Evolutionary conservation across 2,113 vertebrate genomes (phyloP).

Genomic region (Chamaea fasciata): DNA sequence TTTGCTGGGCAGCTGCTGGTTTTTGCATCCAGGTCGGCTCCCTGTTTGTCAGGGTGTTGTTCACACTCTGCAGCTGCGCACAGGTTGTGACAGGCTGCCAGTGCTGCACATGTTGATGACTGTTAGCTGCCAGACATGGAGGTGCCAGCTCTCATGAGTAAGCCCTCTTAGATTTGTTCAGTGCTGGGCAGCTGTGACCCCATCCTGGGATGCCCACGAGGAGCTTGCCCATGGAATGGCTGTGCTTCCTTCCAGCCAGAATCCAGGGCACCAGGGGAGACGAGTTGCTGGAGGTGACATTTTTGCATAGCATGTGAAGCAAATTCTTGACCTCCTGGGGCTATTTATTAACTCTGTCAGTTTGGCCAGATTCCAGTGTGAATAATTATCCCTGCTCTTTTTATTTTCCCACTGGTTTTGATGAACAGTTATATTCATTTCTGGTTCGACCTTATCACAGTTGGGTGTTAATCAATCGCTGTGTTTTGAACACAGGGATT

Average conservation of each 20-base stretch:
- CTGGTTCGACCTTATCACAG: neutral
- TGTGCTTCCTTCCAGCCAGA: neutral
- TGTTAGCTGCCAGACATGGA: neutral
- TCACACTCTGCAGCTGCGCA: neutral
- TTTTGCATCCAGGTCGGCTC: neutral
- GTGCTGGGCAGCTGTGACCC: neutral
- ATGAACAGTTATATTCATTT: neutral
- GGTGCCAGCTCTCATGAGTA: neutral
- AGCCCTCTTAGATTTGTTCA: neutral
- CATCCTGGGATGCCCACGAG: accelerated
- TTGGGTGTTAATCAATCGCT: neutral
- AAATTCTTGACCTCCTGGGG: constrained; percentile 18
- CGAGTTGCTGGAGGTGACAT: neutral
- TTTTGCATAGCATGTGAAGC: neutral
- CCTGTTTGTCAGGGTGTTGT: neutral
- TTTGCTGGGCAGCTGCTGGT: neutral
- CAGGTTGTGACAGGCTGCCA: neutral
- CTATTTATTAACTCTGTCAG: constrained; percentile 25
- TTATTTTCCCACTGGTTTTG: neutral
- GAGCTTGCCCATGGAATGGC: neutral
- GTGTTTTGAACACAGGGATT: neutral
- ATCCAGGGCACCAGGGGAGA: accelerated
- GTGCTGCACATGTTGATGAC: neutral
- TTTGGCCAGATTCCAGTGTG: constrained; percentile 13
- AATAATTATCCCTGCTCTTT: constrained; percentile 10